These are phyloP conservation scores for Dendrolimus houi DNA, from an alignment of 2,888 invertebrate genomes.

Conservation along the genomic window DNA sequence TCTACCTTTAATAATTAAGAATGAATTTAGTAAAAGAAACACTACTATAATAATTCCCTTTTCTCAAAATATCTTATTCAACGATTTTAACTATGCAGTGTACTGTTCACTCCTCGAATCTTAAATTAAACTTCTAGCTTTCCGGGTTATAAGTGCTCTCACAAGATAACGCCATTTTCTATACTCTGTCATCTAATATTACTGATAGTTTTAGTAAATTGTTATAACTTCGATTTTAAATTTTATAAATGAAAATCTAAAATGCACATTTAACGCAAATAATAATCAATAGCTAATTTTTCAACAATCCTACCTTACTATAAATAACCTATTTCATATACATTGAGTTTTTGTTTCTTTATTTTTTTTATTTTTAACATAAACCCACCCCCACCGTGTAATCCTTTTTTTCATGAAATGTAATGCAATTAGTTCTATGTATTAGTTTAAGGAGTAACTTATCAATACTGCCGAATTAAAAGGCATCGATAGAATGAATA, in stretches of 20 bases:
- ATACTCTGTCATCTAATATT: conserved; percentile 6
- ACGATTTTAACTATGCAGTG: no score
- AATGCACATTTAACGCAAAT: conserved; percentile 12
- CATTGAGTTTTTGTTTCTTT: background rate
- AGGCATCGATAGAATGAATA: background rate
- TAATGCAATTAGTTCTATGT: no score
- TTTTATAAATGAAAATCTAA: conserved; percentile 2
- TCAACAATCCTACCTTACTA: background rate
- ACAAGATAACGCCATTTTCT: conserved; percentile 14
- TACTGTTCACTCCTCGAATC: conserved; percentile 27
- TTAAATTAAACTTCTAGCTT: conserved; percentile 24
- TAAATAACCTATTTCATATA: background rate
- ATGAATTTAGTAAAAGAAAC: no score
- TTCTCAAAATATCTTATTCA: no score
- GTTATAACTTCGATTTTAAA: no score
- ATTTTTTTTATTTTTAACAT: conserved; percentile 31
- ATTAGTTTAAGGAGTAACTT: conserved; percentile 12
- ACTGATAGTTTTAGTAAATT: no score
- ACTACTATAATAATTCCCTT: no score
- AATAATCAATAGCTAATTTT: background rate
- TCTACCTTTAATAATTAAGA: no score
- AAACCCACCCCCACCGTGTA: conserved; percentile 62
- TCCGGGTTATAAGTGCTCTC: conserved; percentile 25
- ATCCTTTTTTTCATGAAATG: no score
- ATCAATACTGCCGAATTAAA: conserved; percentile 5